These are phyloP conservation scores for Tamias sibiricus DNA, from an alignment of 2,113 vertebrate genomes.

Conservation along the genomic window DNA sequence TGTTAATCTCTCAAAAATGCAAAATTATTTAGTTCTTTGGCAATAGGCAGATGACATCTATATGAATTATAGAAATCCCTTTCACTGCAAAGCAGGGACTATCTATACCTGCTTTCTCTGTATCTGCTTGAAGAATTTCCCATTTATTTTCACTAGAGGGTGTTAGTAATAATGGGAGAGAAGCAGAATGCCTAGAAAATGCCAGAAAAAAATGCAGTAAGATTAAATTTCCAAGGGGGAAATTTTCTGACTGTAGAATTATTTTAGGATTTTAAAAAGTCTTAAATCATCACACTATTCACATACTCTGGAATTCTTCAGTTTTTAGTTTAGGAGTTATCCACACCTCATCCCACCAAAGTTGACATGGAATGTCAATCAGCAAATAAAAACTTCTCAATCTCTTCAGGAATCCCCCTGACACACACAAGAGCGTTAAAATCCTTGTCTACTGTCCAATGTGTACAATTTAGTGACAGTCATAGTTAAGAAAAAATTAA, in stretches of 20 bases:
- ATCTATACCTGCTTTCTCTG: neutral
- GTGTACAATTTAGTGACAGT: neutral
- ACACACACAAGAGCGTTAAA: neutral
- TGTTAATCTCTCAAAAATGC: neutral
- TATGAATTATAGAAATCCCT: neutral
- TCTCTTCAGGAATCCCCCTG: neutral
- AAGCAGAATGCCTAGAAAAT: neutral
- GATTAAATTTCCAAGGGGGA: neutral
- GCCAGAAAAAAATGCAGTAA: neutral
- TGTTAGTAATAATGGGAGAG: neutral
- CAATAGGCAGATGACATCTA: neutral
- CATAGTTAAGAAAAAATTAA: neutral
- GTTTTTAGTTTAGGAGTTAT: neutral
- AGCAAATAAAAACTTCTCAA: neutral
- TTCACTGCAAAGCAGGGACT: neutral
- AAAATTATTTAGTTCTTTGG: neutral
- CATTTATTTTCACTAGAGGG: constrained; percentile 18
- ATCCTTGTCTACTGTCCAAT: neutral
- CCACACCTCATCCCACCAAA: neutral
- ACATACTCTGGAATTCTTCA: neutral
- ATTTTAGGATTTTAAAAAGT: neutral
- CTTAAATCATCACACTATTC: neutral
- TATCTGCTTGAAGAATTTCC: constrained; percentile 24
- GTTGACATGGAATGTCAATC: neutral
- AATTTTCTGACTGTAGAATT: neutral